Base-by-base conservation (phyloP, 2,888 invertebrate species). In the Lomographa bimaculata region DNA sequence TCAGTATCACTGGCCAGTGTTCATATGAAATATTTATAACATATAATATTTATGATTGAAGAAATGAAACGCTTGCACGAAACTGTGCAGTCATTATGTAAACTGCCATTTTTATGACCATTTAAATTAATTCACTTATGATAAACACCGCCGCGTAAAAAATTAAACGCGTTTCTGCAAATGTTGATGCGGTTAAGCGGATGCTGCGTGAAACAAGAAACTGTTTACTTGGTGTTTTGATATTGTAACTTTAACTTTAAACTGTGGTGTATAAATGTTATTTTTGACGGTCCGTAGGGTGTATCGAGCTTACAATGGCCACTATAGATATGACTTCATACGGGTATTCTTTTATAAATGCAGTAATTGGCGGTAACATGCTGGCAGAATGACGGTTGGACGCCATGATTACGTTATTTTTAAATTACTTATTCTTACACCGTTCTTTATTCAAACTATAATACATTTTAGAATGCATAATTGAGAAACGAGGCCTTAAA, bases 111-210 rank as follows among this genome's bases (percentile, higher is more conserved):
- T 79, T 83, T 77, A 80, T 83, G 70, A 68, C 77, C 77, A 83
- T 82, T 78, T 73, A 76, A 85, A 84, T 86, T 83, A 83, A 85
- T 84, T 85, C 82, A 75, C 78, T 82, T 83, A 80, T 80, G 78
- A 80, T 84, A 78, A 85, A 80, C 70, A 71, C 51, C 43, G 46
- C 38, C 46, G 43, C 50, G 68, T 64, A 79, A 81, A 82, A 81
- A 76, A 67, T 25, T 66, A 64, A 69, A 67, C 64, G 64, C 61
- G 63, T 78, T 80, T 80, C 75, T 77, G 69, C 68, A 74, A 80
- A 81, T 73, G 79, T 74, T 68, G 71, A 69, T 64, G 73, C 57
- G 59, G 70, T 69, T 71, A 69, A 71, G 63, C 68, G 71, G 73
- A 77, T 73, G 76, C 76, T 69, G 73, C 46, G 64, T 57, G 60